Evolutionary conservation across 2,113 vertebrate species (phyloP).

Genomic region (Accipiter virgatus): DNA sequence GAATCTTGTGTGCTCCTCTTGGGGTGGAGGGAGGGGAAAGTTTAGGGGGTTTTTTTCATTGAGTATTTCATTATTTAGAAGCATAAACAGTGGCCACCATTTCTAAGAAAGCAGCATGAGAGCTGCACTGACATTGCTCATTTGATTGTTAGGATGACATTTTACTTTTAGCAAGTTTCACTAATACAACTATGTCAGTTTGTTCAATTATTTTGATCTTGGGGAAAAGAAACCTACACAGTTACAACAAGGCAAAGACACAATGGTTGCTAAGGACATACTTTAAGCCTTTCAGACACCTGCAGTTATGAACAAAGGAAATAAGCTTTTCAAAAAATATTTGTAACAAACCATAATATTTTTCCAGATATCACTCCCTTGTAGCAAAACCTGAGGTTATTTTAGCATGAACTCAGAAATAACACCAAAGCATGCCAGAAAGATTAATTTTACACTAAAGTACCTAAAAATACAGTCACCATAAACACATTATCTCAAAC

Average conservation of each 20-base stretch:
- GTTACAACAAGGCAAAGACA: neutral
- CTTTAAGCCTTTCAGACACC: neutral
- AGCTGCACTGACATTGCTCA: neutral
- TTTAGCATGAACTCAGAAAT: neutral
- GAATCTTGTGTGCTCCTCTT: neutral
- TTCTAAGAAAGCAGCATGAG: neutral
- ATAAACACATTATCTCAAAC: neutral
- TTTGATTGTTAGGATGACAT: neutral
- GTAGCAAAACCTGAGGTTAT: neutral
- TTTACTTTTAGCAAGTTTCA: neutral
- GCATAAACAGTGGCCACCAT: neutral
- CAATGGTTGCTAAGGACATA: neutral
- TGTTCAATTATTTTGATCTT: neutral
- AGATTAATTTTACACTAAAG: neutral
- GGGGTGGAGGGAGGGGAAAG: neutral
- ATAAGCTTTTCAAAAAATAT: neutral
- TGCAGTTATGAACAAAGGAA: neutral
- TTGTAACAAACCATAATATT: neutral
- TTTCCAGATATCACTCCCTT: neutral
- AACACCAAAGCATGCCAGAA: neutral
- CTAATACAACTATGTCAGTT: neutral
- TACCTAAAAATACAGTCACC: neutral
- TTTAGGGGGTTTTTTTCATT: neutral
- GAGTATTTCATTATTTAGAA: neutral
- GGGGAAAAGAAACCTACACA: neutral